These are phyloP conservation scores for Microtus montanus DNA, from an alignment of 2,113 vertebrate genomes.

Conservation along the genomic window DNA sequence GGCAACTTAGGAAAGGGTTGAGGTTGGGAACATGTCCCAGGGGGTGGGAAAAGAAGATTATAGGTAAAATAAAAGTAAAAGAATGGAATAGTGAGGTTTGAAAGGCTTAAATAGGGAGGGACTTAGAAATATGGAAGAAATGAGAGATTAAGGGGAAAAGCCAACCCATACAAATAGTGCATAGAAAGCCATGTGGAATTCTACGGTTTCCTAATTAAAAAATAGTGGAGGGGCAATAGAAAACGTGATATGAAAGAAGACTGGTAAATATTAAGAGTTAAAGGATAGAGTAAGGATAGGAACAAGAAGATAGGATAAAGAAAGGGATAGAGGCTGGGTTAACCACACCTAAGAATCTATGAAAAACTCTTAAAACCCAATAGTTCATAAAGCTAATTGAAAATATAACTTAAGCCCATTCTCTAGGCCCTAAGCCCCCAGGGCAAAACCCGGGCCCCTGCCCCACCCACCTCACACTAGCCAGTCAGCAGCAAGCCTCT, in stretches of 20 bases:
- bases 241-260: no score
- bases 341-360: neutral
- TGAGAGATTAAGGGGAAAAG: no score
- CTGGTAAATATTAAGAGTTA: neutral
- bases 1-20: neutral
- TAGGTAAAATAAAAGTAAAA: neutral
- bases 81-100: neutral
- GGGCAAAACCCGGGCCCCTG: no score
- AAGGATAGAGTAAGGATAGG: neutral
- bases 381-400: neutral
- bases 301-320: neutral
- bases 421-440: no score
- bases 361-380: neutral
- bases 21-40: neutral
- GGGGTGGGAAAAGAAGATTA: neutral
- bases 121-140: neutral
- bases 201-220: neutral
- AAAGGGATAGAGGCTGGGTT: neutral
- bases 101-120: neutral
- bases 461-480: no score
- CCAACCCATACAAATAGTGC: neutral
- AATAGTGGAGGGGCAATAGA: neutral
- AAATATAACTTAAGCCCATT: neutral
- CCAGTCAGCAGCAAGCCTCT: no score
- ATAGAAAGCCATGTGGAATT: neutral